phyloP scores from a whole-genome alignment of 2,797 vertebrate species.

The Bradypodion ventrale region DNA sequence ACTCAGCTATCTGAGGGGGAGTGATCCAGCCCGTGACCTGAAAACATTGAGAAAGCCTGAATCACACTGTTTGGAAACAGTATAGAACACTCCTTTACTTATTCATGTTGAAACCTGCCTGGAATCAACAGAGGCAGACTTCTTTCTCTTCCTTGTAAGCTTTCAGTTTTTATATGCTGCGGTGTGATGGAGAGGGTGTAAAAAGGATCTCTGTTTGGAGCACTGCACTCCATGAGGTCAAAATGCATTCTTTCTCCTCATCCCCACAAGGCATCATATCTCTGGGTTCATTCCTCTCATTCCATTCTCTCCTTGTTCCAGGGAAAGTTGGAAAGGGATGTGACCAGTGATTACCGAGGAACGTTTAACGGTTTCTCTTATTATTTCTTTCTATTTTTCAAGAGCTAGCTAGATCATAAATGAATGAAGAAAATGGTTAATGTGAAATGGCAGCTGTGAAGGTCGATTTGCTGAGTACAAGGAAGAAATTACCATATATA shows the following conservation, averaged over 20 bases:
- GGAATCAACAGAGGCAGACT: neutral
- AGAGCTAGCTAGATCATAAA: neutral
- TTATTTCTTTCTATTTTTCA: constrained; percentile 4
- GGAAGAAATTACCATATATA: too few species aligned
- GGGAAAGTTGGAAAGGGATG: neutral
- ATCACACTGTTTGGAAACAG: neutral
- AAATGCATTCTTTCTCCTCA: neutral
- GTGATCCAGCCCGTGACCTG: too few species aligned
- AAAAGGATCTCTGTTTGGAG: constrained; percentile 1
- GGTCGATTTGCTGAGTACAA: neutral
- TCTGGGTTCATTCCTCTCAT: constrained; percentile 6
- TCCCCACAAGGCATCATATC: neutral
- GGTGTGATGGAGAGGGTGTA: neutral
- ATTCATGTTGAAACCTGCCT: neutral
- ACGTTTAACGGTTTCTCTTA: neutral
- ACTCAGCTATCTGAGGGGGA: too few species aligned
- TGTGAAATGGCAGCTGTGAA: neutral
- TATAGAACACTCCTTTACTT: neutral
- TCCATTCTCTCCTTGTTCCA: neutral
- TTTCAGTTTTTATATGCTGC: neutral
- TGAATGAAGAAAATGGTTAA: neutral
- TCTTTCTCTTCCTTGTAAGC: neutral
- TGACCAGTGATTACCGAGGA: neutral
- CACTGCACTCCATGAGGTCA: neutral
- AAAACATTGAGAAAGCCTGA: too few species aligned